These are phyloP conservation scores for Theristicus caerulescens DNA, from an alignment of 2,113 vertebrate species.

Conservation along the genomic window DNA sequence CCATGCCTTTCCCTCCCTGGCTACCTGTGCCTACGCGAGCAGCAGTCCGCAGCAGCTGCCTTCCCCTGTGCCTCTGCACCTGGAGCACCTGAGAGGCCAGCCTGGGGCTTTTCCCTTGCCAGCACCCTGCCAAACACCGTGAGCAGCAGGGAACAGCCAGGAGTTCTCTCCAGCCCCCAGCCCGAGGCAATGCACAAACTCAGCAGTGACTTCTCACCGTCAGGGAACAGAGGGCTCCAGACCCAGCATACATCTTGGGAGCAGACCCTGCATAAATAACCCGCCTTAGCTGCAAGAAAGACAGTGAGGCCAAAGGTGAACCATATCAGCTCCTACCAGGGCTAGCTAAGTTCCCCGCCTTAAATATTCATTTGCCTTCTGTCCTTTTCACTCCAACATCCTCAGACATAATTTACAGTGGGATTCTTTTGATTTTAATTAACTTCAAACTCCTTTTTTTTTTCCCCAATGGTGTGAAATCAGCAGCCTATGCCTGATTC, in stretches of 20 bases:
- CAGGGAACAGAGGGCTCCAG: background rate
- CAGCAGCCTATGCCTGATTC: background rate
- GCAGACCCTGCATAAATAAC: background rate
- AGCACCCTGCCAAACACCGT: background rate
- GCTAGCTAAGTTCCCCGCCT: background rate
- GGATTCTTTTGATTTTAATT: background rate
- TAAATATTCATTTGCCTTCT: background rate
- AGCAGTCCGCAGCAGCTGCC: rapidly evolving
- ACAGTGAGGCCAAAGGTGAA: background rate
- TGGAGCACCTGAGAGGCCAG: rapidly evolving
- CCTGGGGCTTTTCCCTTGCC: background rate
- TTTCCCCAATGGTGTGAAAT: background rate
- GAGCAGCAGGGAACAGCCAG: background rate
- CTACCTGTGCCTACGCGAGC: rapidly evolving
- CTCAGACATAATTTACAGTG: background rate
- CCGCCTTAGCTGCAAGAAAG: background rate
- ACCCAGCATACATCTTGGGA: background rate
- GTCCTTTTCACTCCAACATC: background rate
- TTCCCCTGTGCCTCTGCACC: too few species aligned
- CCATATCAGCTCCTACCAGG: background rate
- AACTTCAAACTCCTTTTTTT: background rate
- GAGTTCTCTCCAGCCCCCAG: background rate
- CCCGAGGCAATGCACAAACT: background rate
- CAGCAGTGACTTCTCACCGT: background rate
- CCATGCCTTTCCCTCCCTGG: background rate